These are phyloP conservation scores for Thunnus albacares DNA, from an alignment of 2,797 vertebrate genomes.

Conservation along the genomic window DNA sequence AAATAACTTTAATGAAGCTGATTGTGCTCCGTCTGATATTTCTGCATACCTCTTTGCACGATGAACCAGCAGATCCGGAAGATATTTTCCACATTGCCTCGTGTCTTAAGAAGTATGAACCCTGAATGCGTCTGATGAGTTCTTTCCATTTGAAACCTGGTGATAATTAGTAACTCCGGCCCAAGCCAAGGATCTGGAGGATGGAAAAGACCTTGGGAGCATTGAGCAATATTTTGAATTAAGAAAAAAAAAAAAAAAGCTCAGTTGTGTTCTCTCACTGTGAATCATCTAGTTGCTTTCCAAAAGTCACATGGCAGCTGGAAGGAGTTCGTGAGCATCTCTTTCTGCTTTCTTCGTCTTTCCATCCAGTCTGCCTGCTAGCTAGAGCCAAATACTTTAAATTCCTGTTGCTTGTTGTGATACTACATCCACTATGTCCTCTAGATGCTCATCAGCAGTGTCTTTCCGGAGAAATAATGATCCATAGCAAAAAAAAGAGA, in stretches of 20 bases:
- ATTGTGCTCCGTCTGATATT: conserved; percentile 28
- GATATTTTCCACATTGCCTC: conserved; percentile 70
- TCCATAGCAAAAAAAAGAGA: neutral
- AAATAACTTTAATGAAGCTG: neutral
- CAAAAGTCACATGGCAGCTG: conserved; percentile 70
- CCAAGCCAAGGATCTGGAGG: conserved; percentile 65
- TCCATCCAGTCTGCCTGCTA: conserved; percentile 43
- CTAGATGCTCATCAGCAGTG: neutral
- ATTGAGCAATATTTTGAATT: conserved; percentile 70
- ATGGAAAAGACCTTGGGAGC: conserved; percentile 73
- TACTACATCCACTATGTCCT: conserved; percentile 40
- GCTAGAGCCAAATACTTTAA: conserved; percentile 60
- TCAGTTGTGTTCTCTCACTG: conserved; percentile 60
- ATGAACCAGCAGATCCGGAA: conserved; percentile 42
- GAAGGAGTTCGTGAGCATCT: conserved; percentile 62
- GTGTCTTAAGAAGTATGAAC: conserved; percentile 52
- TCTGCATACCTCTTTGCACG: conserved; percentile 34
- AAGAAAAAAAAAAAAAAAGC: conserved; percentile 11
- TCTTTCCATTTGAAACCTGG: conserved; percentile 80
- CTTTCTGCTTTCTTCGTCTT: conserved; percentile 43
- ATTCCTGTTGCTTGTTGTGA: conserved; percentile 69
- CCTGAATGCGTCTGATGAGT: conserved; percentile 62
- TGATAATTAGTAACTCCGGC: conserved; percentile 69
- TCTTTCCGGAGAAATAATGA: neutral
- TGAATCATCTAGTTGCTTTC: conserved; percentile 66